phyloP scores from a whole-genome alignment of 2,113 vertebrate species.

The Apteryx mantelli region DNA sequence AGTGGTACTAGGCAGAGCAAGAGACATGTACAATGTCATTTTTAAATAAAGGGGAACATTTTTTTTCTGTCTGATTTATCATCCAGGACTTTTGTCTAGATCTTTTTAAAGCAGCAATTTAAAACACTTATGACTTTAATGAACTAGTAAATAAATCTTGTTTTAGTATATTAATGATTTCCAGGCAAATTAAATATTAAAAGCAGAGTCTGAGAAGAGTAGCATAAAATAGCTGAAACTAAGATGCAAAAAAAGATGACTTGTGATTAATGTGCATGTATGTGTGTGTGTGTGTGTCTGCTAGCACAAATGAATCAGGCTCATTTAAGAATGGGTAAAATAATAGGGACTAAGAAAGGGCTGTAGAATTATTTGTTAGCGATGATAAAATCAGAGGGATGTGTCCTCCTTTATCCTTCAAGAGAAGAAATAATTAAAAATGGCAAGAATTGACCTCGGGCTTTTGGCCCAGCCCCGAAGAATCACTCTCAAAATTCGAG shows the following conservation, averaged over 20 bases:
- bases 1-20: background rate
- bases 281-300: accelerated
- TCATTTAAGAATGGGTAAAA: background rate
- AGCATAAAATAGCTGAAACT: background rate
- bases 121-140: background rate
- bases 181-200: background rate
- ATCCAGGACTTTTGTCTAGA: background rate
- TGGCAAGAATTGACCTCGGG: background rate
- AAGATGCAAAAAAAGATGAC: background rate
- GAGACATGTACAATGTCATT: background rate
- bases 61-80: background rate
- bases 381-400: background rate
- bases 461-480: background rate
- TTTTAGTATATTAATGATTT: background rate
- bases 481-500: background rate
- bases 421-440: background rate
- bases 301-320: background rate
- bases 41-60: background rate
- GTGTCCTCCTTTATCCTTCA: background rate
- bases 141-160: background rate
- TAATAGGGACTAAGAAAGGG: background rate
- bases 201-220: background rate
- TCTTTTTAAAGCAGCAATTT: background rate
- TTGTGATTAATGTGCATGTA: background rate
- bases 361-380: background rate